Evolutionary conservation across 2,797 vertebrate species (phyloP), one percentile per base, ranked within the genome.

Genomic region (Enteromius treurensis): DNA sequence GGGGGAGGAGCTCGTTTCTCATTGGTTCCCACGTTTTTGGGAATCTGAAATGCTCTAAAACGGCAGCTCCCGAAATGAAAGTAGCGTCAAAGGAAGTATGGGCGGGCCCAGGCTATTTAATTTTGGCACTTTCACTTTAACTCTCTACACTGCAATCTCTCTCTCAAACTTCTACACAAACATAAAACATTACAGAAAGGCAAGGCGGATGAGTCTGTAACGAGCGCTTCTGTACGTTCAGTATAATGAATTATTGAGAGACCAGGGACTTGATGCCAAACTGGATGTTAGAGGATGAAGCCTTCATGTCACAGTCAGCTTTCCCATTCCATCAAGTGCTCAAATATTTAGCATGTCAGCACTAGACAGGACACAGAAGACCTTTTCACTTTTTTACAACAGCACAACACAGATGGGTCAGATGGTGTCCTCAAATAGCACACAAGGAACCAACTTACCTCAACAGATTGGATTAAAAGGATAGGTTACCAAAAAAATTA

Each of bases 181-280:
- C 34, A 55, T 65, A 79, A 76, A 40, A 74, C 47, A 69, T 17
- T 47, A 26, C 26, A 75, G n/a, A 23, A 86, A 85, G 80, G 71
- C 49, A 34, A 82, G 67, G 37, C 70, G 65, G 84, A 87, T 86
- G 82, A 73, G 89, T 87, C 53, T 87, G 86, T 89, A 88, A 91
- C 86, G 83, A 87, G 86, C 82, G 85, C 71, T 76, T 85, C 87
- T 85, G 85, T 87, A 87, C 84, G 65, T 76, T 58, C 87, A 85
- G 81, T 84, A 53, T n/a, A 29, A 89, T 92, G 85, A 92, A 93
- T 92, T 89, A 93, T 90, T 90, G 77, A 93, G 83, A 4, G 11
- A 70, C 34, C 75, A 64, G 80, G 82, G 82, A 58, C 86, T 70
- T 76, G 71, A 85, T 78, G 79, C 89, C 83, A 90, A 87, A 90